Evolutionary conservation across 2,113 vertebrate genomes (phyloP), one percentile per base, ranked within the genome.

Genomic region (Hypocryptadius cinnamomeus): DNA sequence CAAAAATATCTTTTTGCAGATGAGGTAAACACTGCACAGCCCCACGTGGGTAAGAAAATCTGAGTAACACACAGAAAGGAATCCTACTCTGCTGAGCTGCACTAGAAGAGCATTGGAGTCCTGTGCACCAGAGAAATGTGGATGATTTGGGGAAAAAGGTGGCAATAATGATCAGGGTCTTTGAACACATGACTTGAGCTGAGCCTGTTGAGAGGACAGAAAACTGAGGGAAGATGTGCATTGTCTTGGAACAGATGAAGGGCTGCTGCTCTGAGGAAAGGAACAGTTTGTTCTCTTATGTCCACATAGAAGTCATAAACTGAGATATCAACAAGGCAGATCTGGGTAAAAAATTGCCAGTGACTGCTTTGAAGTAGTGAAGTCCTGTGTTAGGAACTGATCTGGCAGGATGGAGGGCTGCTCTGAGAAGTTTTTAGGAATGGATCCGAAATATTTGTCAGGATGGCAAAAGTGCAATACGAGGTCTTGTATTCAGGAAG

Each of bases 191-290:
- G 17, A 17, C 25, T 82, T 88, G 13, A 48, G 40, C 60, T 19
- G 22, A 60, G 47, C 64, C 48, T 79, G 20, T 83, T 85, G 65
- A 85, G 51, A 78, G 78, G 31, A 72, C 8, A 48, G 68, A 86
- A 90, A 31, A 42, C 33, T 51, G 57, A 70, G 70, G 77, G 68
- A 79, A 82, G 68, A 57, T 47, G 51, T 69, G 57, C 4, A 18
- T 50, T 61, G 57, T 9, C 37, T 92, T 80, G 51, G 35, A 33
- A 71, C 6, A 92, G 77, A 92, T 94, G 25, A 96, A 96, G 94
- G 83, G 86, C 77, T 93, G 77, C 31, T 65, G 86, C 65, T 63
- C 5, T 30, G 83, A 87, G 70, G 80, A 44, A 69, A 53, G 37
- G 94, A 88, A 76, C 80, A n/a, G 61, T 79, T 90, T 93, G 73